Evolutionary conservation across 2,888 invertebrate species (phyloP), one percentile per base, ranked within the genome.

Genomic region (Diarsia mendica): DNA sequence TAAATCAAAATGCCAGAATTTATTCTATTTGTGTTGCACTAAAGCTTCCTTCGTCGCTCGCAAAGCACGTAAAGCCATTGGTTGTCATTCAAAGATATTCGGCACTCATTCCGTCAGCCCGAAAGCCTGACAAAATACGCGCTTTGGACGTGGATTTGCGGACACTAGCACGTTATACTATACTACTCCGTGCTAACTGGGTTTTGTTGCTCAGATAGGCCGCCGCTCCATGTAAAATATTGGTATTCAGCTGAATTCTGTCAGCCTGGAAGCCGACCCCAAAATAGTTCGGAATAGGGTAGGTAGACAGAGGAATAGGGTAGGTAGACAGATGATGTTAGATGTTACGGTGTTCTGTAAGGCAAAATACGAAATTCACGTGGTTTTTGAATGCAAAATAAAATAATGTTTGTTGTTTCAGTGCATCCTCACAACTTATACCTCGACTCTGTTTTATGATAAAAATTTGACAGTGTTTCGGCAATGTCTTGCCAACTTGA

Each of bases 401-500:
- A 8, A 18, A 44, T 11, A n/a, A 18, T 44, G 0, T 69, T 85
- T 67, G 20, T 66, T 79, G 78, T 95, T 96, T 84, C 94, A 96
- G 96, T 93, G 95, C 90, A 94, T 96, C 87, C 92, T 96, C 82
- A 96, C 96, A 65, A 95, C 95, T 48, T 95, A 96, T 89, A 91
- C 92, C 74, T 94, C 95, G 74, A 95, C 95, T 79, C 90, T 96
- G 87, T 96, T 93, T 92, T 96, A 95, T 90, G 94, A 96, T 87
- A 95, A 93, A 86, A 90, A 92, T 78, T 90, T 96, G 86, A 92
- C 93, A 83, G 90, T 94, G 83, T 90, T 96, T 72, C 93, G 96
- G 86, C 95, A 95, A 93, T 94, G 93, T 85, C 94, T 96, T 84
- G 95, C 95, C 87, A 95, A 95, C 80, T 89, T 94, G 93, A 95